Conservation (phyloP, 2,888 invertebrate genomes). For the Hedya salicella region DNA sequence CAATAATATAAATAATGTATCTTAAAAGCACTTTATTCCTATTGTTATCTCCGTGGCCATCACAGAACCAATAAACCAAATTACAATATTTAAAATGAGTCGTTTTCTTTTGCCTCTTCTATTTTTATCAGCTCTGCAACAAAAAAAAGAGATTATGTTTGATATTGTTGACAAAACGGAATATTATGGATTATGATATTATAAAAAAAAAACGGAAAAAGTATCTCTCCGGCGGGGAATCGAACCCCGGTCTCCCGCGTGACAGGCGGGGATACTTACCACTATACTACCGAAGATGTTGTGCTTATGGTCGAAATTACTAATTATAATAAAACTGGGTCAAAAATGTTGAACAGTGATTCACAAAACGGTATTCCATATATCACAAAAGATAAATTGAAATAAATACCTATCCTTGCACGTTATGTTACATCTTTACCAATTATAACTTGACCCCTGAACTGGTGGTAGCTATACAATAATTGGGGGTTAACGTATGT, state of each 20-base stretch:
- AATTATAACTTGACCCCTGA: too few species aligned
- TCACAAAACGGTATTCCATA: neutral
- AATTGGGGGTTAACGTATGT: too few species aligned
- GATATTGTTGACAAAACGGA: too few species aligned
- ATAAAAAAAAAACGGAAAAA: conserved; percentile 17
- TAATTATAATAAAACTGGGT: neutral
- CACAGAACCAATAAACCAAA: neutral
- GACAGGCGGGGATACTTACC: conserved; percentile 86
- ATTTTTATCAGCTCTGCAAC: conserved; percentile 15
- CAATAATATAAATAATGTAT: too few species aligned
- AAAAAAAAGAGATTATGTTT: neutral
- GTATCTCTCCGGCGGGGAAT: conserved; percentile 82
- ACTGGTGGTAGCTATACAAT: too few species aligned
- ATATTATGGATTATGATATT: neutral
- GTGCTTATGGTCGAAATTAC: neutral
- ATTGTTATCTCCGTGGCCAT: neutral
- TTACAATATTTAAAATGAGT: neutral
- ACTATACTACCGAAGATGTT: conserved; percentile 83
- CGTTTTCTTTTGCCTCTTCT: neutral
- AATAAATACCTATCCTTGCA: too few species aligned
- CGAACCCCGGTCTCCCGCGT: conserved; percentile 86
- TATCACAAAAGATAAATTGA: too few species aligned
- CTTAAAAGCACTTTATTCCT: conserved; percentile 14
- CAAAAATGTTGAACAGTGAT: neutral
- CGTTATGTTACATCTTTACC: too few species aligned